Base-by-base conservation (phyloP, 2,888 invertebrate genomes). In the Lutraria lutraria region DNA sequence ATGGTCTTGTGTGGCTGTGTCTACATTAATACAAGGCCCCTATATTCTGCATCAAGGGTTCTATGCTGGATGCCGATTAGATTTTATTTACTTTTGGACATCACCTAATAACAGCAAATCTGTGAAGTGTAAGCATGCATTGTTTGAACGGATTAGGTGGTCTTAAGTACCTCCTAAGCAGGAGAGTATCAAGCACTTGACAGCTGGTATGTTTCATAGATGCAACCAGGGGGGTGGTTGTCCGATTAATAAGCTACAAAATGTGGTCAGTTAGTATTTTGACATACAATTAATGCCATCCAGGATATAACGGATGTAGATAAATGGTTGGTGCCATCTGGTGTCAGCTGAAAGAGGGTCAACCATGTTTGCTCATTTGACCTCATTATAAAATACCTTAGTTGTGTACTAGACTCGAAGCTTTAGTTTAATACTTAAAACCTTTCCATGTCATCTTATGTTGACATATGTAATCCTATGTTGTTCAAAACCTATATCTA, bases 141-240 rank as follows among this genome's bases (percentile, higher is more conserved):
- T 83, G 83, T 72, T 72, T 31, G 16, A 15, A 52, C 2, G 56
- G 68, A 83, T 83, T 72, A 72, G 72, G 12, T 83, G 68, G 34
- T 34, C 68, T 83, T 83, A 83, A 83, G 83, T 68, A 72, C 68
- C 25, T 34, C 53, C 68, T 53, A 72, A 83, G 72, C 52, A 25
- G 68, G 13, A 43, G 43, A 56, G 83, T 52, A 52, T n/a, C 43
- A 76, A 53, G 84, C 31, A 52, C 56, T 56, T 56, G 79, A 85
- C 85, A 85, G 85, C 85, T 85, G 85, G 85, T 80, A 43, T 85
- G 29, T 43, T 80, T 85, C 85, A 79, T 80, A 85, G 79, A 80
- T 60, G 43, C 54, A 34, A 85, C 56, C 29, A 85, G 56, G 53
- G 76, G 56, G 85, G 85, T 80, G 52, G 56, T 52, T 86, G 81